Evolutionary conservation across 2,797 vertebrate species (phyloP), one percentile per base, ranked within the genome.

Genomic region (Clarias pachynema): DNA sequence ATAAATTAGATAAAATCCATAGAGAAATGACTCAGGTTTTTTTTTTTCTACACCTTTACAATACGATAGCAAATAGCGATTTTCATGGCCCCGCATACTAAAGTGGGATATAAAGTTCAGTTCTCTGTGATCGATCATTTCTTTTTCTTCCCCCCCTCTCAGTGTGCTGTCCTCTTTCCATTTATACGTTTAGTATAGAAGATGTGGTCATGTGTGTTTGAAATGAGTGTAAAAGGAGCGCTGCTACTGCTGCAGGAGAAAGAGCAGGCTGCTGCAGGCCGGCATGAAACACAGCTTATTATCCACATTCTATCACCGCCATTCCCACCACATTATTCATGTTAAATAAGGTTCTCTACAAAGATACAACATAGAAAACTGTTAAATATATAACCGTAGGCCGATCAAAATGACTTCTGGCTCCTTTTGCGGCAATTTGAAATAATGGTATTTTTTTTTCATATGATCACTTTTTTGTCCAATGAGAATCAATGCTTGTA

Each of bases 351-450:
- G 95, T 97, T 98, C 96, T 98, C 97, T 99, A 99, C 97, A 99
- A 99, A 99, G 97, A 96, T 98, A 99, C 98, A 97, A 98, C 97
- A 98, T 99, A 99, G 97, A 98, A 99, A 99, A 99, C 96, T 99
- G 98, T 97, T 99, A 99, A 99, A 99, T 99, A 99, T 99, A 99
- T 98, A 99, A 98, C 97, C 93, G 98, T 97, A 96, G 96, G 96
- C 96, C 97, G 98, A 96, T 97, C 96, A 99, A 99, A 99, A 99
- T 98, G 96, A 97, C 96, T 96, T 96, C 89, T 94, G 92, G 96
- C 93, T 94, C 93, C 94, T 94, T 92, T 93, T 94, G 95, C 92
- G 94, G 93, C 93, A 81, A 90, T 91, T 89, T 88, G 85, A 95
- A 96, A 95, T 84, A 1, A 90, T 88, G 83, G 84, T 84, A 82